Conservation (phyloP, 2,113 vertebrate genomes). For the Ceyx cyanopectus region DNA sequence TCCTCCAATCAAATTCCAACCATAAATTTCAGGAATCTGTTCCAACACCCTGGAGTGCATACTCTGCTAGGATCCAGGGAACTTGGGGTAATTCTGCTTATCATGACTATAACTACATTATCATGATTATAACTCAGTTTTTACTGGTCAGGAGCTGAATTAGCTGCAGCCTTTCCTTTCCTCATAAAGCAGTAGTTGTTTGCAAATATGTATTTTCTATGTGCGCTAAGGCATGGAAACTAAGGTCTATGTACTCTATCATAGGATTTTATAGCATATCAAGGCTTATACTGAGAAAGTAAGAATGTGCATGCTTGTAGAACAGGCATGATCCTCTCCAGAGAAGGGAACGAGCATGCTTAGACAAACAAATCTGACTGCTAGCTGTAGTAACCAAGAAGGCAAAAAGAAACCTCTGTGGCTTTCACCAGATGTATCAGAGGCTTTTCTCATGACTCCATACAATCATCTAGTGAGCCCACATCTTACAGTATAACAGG, state of each 20-base stretch:
- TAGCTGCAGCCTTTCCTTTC: not conserved
- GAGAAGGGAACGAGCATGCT: constrained; percentile 14
- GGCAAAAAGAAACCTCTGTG: not conserved
- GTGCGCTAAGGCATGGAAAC: not conserved
- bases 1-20: not conserved
- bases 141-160: not conserved
- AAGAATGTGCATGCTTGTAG: not conserved
- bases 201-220: not conserved
- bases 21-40: not conserved
- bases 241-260: not conserved
- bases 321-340: not conserved
- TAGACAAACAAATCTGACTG: not conserved
- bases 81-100: not conserved
- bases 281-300: not conserved
- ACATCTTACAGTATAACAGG: not conserved
- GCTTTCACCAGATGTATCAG: not conserved
- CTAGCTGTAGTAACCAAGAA: not conserved
- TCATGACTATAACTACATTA: not conserved
- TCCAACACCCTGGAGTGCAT: not conserved
- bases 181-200: accelerated
- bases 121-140: not conserved
- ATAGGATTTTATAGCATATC: not conserved
- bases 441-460: not conserved
- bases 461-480: not conserved
- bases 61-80: not conserved